Evolutionary conservation across 1,140 invertebrate genomes (phyloP).

Genomic region (Drosophila eugracilis): DNA sequence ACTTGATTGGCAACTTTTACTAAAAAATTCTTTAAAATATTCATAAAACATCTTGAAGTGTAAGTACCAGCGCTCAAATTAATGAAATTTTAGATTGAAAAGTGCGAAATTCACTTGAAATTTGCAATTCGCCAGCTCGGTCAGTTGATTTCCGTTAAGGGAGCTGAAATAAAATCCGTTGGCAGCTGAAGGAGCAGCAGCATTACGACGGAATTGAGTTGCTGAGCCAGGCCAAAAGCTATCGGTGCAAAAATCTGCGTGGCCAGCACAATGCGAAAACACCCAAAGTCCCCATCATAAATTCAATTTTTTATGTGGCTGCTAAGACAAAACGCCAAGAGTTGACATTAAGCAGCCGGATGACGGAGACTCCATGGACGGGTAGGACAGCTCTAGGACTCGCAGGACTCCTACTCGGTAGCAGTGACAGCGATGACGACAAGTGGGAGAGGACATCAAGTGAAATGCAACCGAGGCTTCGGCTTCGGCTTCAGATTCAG

Average conservation of each 20-base stretch:
- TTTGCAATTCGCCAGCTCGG: constrained; percentile 24
- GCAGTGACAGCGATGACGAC: constrained; percentile 51
- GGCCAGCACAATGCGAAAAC: constrained; percentile 56
- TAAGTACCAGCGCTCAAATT: constrained; percentile 19
- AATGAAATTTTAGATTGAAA: constrained; percentile 60
- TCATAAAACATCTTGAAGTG: not conserved
- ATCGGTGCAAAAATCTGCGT: constrained; percentile 61
- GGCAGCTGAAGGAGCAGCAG: constrained; percentile 1
- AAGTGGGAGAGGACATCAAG: constrained; percentile 54
- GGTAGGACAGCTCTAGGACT: constrained; percentile 9
- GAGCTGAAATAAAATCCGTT: constrained; percentile 19
- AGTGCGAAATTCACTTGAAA: constrained; percentile 35
- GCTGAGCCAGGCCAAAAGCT: constrained; percentile 53
- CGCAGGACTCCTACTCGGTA: not conserved
- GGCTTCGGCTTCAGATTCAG: constrained; percentile 36
- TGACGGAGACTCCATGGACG: constrained; percentile 36
- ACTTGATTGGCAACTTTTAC: not conserved
- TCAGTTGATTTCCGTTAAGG: constrained; percentile 40
- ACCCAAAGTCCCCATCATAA: constrained; percentile 66
- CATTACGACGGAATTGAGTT: constrained; percentile 38
- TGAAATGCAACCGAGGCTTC: constrained; percentile 67
- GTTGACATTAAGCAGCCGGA: constrained; percentile 75
- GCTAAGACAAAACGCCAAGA: constrained; percentile 76
- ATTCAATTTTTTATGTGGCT: constrained; percentile 74
- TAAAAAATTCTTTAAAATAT: not conserved